Conservation (phyloP, 2,888 invertebrate species). For the Polylopha cassiicola region DNA sequence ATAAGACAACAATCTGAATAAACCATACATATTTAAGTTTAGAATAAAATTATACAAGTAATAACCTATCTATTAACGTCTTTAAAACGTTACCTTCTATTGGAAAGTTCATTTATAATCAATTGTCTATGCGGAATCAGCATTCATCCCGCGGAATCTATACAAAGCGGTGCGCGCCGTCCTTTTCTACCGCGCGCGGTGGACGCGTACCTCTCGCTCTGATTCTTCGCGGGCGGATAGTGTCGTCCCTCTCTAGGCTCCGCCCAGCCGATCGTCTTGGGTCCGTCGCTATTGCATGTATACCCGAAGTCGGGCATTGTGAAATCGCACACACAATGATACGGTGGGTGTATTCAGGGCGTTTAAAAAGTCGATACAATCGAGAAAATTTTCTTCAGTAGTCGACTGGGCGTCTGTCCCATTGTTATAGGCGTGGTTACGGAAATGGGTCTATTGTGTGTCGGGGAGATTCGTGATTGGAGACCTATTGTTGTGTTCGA, state of each 20-base stretch:
- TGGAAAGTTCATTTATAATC: conserved; percentile 54
- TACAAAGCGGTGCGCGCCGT: conserved; percentile 71
- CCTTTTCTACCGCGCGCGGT: conserved; percentile 69
- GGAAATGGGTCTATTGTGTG: conserved; percentile 68
- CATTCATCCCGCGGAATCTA: conserved; percentile 67
- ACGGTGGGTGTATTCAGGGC: conserved; percentile 72
- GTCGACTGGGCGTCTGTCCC: conserved; percentile 49
- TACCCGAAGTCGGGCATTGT: conserved; percentile 68
- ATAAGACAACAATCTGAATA: conserved; percentile 36
- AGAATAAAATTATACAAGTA: conserved; percentile 30
- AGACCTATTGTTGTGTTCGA: conserved; percentile 45
- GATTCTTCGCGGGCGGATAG: conserved; percentile 46
- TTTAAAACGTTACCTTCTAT: conserved; percentile 42
- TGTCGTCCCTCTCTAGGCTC: conserved; percentile 67
- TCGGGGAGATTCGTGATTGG: conserved; percentile 58
- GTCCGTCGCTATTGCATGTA: conserved; percentile 49
- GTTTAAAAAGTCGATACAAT: conserved; percentile 77
- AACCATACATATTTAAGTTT: conserved; percentile 30
- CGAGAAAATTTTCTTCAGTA: conserved; percentile 75
- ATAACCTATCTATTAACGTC: conserved; percentile 18
- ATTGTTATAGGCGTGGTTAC: conserved; percentile 72
- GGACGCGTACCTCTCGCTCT: conserved; percentile 50
- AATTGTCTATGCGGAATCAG: conserved; percentile 73
- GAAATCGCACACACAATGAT: conserved; percentile 65
- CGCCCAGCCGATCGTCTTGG: conserved; percentile 64